Base-by-base conservation (phyloP, 1,140 invertebrate genomes). In the Zaprionus africanus region DNA sequence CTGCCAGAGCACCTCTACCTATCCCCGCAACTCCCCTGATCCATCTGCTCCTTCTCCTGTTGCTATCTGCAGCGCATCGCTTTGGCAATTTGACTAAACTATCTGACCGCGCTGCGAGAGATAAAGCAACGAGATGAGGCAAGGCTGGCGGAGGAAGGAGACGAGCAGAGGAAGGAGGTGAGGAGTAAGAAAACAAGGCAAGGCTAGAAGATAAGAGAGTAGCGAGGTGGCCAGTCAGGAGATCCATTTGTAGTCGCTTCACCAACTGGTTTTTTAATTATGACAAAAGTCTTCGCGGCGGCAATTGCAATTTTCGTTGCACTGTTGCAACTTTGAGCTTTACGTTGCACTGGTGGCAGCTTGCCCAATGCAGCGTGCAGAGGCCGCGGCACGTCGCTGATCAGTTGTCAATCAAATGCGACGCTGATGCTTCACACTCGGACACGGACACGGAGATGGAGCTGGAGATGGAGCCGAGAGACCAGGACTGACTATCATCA, bases 381-480 rank as follows among this genome's bases (percentile, higher is more conserved):
- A n/a, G 7, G 41, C 5, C 5, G 26, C 26, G 51, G 56, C 65
- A 46, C 57, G 56, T 68, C 46, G 71, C 71, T 88, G 86, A 90
- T 90, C 85, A 90, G 86, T 82, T 90, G 85, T 90, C 85, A 90
- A 90, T 90, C 85, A 90, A 82, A 76, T 66, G 66, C 72, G 82
- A 84, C 79, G 73, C 79, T 79, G 82, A 85, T 79, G 85, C 85
- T 90, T 90, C 85, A 90, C 85, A 90, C 85, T 88, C 75, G 46
- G 13, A 51, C 62, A 64, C 54, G 46, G 58, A 53, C 43, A 19
- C 34, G 61, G 26, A 46, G 38, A 36, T 58, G 69, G 26, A 49
- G 43, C 7, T 28, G 15, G 24, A 24, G 36, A 22, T 57, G 58
- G 22, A 15, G 17, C 31, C 11, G 38, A 28, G 15, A 63, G 60